Conservation (phyloP, 92 coral and sea anemone species). For the Virgularia gustaviana region DNA sequence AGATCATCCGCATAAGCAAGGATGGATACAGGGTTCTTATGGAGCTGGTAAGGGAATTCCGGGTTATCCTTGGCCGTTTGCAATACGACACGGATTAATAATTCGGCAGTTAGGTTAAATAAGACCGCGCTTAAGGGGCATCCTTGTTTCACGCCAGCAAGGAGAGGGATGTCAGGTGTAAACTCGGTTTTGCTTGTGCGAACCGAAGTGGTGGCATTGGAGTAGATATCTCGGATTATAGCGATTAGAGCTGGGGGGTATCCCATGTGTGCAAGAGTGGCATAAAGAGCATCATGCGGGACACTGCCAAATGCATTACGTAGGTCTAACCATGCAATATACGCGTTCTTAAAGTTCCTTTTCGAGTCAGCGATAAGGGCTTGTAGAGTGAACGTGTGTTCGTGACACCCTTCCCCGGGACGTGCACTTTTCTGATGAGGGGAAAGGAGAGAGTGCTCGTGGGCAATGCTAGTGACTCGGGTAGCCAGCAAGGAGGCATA, state of each 20-base stretch:
- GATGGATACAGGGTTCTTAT: too few relatives aligned
- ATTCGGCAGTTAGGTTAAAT: too few relatives aligned
- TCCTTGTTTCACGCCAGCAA: too few relatives aligned
- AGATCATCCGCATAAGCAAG: neutral
- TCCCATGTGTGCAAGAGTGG: neutral
- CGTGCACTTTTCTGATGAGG: neutral
- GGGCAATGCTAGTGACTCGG: neutral
- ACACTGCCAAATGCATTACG: conserved; percentile 12
- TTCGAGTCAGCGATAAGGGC: neutral
- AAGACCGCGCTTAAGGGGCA: too few relatives aligned
- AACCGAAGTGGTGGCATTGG: neutral
- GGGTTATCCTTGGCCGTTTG: neutral
- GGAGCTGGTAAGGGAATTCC: neutral
- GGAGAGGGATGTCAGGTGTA: neutral
- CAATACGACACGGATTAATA: neutral
- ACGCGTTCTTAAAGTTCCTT: neutral
- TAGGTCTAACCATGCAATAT: conserved; percentile 12
- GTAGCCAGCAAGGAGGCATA: neutral
- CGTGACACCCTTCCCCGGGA: conserved; percentile 4
- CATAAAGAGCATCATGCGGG: neutral
- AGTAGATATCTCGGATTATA: neutral
- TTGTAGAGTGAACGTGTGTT: conserved; percentile 5
- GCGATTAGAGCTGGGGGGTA: neutral
- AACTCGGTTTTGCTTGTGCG: neutral
- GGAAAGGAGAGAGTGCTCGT: neutral